A percentile compares a stretch with the other conserved stretches of the same genome.
These are phyloP conservation scores for Xanthia icteritia DNA, from an alignment of 2,888 invertebrate genomes.

Conservation along the genomic window DNA sequence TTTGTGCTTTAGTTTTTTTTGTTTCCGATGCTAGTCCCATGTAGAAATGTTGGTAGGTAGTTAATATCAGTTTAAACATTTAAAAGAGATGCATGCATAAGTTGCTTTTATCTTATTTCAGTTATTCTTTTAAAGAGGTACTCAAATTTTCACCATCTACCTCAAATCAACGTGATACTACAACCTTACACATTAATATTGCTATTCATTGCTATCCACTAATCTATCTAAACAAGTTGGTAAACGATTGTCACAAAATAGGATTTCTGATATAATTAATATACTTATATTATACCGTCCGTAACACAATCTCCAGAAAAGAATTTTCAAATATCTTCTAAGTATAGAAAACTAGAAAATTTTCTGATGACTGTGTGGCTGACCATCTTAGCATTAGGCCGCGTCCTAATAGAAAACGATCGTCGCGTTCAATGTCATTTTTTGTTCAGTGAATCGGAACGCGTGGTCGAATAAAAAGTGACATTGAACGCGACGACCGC, in stretches of 20 bases:
- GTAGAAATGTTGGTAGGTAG: neutral
- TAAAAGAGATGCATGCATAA: too few relatives aligned
- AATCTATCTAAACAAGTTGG: conserved; percentile 69
- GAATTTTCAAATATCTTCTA: neutral
- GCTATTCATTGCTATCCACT: conserved; percentile 71
- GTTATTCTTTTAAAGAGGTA: neutral
- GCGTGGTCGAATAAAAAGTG: neutral
- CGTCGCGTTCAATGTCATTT: neutral
- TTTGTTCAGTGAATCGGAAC: neutral
- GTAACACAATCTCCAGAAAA: conserved; percentile 63
- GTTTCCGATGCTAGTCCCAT: neutral
- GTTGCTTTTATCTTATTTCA: neutral
- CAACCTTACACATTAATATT: conserved; percentile 74
- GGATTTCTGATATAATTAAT: conserved; percentile 73
- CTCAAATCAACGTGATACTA: conserved; percentile 48
- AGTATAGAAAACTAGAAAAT: neutral
- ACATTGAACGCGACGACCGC: neutral
- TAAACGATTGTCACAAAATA: conserved; percentile 83
- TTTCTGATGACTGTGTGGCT: conserved; percentile 22
- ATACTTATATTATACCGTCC: conserved; percentile 64
- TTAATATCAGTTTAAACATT: too few relatives aligned
- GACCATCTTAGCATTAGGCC: conserved; percentile 37
- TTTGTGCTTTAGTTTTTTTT: neutral
- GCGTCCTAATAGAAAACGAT: neutral
- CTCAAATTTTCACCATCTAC: neutral